phyloP scores from a whole-genome alignment of 2,888 invertebrate genomes.

The Lithophane leautieri region DNA sequence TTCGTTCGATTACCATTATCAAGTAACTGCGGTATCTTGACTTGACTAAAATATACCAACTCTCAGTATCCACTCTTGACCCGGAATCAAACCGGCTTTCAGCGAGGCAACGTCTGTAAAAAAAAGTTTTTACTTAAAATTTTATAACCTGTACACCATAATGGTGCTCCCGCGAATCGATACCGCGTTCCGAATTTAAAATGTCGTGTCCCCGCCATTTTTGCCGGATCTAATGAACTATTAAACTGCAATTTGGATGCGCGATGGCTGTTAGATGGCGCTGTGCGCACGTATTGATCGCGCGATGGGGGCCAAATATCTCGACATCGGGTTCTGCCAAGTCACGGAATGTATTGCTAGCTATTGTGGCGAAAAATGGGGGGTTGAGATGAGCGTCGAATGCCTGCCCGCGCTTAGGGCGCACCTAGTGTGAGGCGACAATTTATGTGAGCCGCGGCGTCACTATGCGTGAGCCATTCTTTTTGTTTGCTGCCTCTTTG shows the following conservation, averaged over 20 bases:
- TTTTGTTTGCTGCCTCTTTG: slow-evolving; percentile 34
- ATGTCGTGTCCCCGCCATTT: slow-evolving; percentile 88
- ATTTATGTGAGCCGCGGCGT: slow-evolving; percentile 56
- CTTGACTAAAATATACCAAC: slow-evolving; percentile 40
- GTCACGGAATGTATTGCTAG: slow-evolving; percentile 90
- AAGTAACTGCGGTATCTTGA: slow-evolving; percentile 39
- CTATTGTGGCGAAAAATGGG: slow-evolving; percentile 90
- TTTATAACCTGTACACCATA: slow-evolving; percentile 62
- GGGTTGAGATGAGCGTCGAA: slow-evolving; percentile 81
- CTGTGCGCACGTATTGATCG: slow-evolving; percentile 90
- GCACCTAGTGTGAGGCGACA: slow-evolving; percentile 62
- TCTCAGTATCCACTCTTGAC: slow-evolving; percentile 53
- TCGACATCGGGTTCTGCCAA: slow-evolving; percentile 88
- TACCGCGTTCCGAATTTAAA: slow-evolving; percentile 89
- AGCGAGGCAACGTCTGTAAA: slow-evolving; percentile 16
- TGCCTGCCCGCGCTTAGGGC: slow-evolving; percentile 77
- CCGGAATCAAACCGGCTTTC: slow-evolving; percentile 67
- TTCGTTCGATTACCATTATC: slow-evolving; percentile 38
- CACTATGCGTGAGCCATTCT: slow-evolving; percentile 49
- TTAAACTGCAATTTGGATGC: slow-evolving; percentile 90
- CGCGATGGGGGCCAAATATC: slow-evolving; percentile 84
- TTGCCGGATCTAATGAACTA: slow-evolving; percentile 90
- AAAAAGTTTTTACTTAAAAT: slow-evolving; percentile 55
- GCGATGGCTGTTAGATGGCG: slow-evolving; percentile 88
- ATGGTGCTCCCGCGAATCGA: slow-evolving; percentile 82